Evolutionary conservation across 2,888 invertebrate genomes (phyloP).

Genomic region (Mythimna loreyi): DNA sequence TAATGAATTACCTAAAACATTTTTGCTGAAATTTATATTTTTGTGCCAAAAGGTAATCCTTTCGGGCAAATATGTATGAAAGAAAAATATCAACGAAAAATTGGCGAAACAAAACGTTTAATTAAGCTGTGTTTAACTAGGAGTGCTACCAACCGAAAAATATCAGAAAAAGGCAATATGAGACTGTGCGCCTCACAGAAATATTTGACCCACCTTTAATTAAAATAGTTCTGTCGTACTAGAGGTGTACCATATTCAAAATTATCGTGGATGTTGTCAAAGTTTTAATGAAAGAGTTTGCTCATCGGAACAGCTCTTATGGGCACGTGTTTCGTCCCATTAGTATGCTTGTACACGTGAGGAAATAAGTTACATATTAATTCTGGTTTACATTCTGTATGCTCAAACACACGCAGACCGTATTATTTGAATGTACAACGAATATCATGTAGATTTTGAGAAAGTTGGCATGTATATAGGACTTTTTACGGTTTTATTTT

Average conservation of each 20-base stretch:
- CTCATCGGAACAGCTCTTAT: conserved; percentile 9
- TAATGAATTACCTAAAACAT: too few species aligned
- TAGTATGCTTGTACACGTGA: conserved; percentile 1
- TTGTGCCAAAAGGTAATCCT: too few species aligned
- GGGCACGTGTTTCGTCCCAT: conserved; percentile 12
- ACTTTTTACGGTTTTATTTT: too few species aligned
- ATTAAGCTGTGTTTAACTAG: too few species aligned
- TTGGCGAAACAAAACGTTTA: too few species aligned
- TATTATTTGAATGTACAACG: neutral
- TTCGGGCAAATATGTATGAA: too few species aligned
- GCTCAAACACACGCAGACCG: neutral
- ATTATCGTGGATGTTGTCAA: conserved; percentile 1
- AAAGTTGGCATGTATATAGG: neutral
- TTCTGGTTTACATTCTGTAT: neutral
- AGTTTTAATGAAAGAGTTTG: conserved; percentile 47
- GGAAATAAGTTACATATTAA: conserved; percentile 14
- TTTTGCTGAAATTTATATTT: too few species aligned
- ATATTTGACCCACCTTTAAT: conserved; percentile 13
- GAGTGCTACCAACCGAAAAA: too few species aligned
- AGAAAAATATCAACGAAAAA: too few species aligned
- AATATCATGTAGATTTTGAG: neutral
- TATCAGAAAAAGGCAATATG: neutral
- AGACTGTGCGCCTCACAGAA: neutral
- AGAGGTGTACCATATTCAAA: conserved; percentile 1
- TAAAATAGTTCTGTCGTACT: conserved; percentile 16